Evolutionary conservation across 2,113 vertebrate genomes (phyloP).

Genomic region (Gymnorhina tibicen): DNA sequence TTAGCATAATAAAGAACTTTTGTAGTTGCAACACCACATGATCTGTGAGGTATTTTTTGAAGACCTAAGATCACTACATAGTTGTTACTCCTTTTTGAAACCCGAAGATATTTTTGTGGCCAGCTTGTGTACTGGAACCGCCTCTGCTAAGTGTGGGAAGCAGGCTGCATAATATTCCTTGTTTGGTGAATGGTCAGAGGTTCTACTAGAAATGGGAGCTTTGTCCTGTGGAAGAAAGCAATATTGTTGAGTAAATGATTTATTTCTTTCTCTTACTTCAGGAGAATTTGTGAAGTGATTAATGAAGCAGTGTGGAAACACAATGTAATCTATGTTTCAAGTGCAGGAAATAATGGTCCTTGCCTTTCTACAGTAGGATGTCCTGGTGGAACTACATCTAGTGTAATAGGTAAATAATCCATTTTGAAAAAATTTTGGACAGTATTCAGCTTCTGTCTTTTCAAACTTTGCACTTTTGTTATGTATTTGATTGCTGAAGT

Average conservation of each 20-base stretch:
- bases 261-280: slow-evolving; percentile 44
- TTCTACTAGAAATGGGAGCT: neutral
- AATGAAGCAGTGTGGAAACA: slow-evolving; percentile 97
- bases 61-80: neutral
- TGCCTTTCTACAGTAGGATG: slow-evolving; percentile 97
- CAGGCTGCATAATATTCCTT: neutral
- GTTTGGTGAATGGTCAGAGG: neutral
- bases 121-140: neutral
- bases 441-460: neutral
- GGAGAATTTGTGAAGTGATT: slow-evolving; percentile 97
- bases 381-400: slow-evolving; percentile 93
- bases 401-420: slow-evolving; percentile 85
- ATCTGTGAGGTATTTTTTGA: neutral
- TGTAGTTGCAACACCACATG: neutral
- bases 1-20: neutral
- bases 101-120: neutral
- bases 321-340: slow-evolving; percentile 95
- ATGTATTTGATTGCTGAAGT: neutral
- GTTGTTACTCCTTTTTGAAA: neutral
- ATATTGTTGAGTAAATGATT: neutral
- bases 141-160: neutral
- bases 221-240: neutral
- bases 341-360: slow-evolving; percentile 96
- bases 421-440: accelerated
- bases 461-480: neutral